Conservation (phyloP, 1,140 invertebrate genomes). For the Steinernema khuongi region DNA sequence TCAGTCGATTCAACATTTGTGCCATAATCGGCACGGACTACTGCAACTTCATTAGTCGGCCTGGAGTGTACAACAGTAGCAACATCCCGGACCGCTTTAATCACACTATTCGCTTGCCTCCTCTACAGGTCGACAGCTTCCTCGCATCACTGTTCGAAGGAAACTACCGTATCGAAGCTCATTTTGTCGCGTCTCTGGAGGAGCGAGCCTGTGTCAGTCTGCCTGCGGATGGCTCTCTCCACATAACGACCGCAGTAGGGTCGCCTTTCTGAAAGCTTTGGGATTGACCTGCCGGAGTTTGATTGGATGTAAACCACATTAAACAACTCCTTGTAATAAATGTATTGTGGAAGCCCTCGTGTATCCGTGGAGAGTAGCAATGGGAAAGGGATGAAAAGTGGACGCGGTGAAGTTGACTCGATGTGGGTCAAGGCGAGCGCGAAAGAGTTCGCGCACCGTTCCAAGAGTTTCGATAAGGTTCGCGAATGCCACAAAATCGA, state of each 20-base stretch:
- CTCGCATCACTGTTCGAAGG: conserved; percentile 3
- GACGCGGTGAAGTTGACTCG: background rate
- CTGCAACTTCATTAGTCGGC: background rate
- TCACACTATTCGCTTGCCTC: background rate
- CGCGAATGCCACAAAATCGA: background rate
- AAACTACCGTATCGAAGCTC: conserved; percentile 6
- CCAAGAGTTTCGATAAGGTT: background rate
- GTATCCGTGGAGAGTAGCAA: background rate
- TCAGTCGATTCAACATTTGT: conserved; percentile 10
- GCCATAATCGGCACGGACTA: background rate
- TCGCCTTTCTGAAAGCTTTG: background rate
- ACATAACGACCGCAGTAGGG: background rate
- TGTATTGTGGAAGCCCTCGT: no score
- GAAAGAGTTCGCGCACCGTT: background rate
- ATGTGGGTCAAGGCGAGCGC: conserved; percentile 6
- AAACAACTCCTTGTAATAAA: no score
- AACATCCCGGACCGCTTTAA: background rate
- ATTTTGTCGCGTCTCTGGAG: background rate
- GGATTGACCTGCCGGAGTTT: no score
- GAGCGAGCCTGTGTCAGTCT: background rate
- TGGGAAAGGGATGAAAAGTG: no score
- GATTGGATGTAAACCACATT: no score
- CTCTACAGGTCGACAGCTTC: background rate
- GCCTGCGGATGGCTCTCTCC: background rate
- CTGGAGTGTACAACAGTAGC: background rate